Base-by-base conservation (phyloP, 2,797 vertebrate genomes). In the Protonibea diacanthus region DNA sequence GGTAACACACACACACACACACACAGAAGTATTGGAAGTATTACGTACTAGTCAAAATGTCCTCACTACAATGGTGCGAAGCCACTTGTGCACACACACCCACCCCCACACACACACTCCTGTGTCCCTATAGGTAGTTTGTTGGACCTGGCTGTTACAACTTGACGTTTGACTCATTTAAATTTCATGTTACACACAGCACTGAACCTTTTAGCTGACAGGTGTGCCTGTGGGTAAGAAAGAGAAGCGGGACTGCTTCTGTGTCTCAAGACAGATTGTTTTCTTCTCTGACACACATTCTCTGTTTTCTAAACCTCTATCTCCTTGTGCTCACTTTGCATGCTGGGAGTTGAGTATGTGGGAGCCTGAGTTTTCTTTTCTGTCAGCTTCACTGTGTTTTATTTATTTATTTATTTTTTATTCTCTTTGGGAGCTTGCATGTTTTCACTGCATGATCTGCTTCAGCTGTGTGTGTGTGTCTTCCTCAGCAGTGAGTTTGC, bases 231-330 rank as follows among this genome's bases (percentile, higher is more conserved):
- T 42, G 63, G 23, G n/a, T 60, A 56, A 45, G 47, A 55, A 27
- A 17, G 42, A 63, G 23, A 61, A 38, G 29, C 3, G 15, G 62
- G 65, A 66, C 67, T 63, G 60, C 63, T 27, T 38, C 71, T 61
- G 52, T 66, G 68, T 80, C 70, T 78, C 51, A 57, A 65, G 68
- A 81, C 59, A 74, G n/a, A 20, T 25, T 75, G 53, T 58, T 71
- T 71, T 63, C 23, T 65, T 74, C 74, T 53, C 63, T 76, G 85
- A 86, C 78, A 86, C 76, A 61, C 53, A 56, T 86, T 33, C 45
- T 76, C 27, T 69, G 81, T 86, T 40, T 49, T 76, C 25, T 68
- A 81, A 52, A 57, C 49, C 56, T 57, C 56, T 40, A 63, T 85
- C 74, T 84, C 25, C 38, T 67, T 11, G 6, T 17, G 2, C 65